These are phyloP conservation scores for Chymomyza costata DNA, from an alignment of 1,140 invertebrate species.

Conservation along the genomic window DNA sequence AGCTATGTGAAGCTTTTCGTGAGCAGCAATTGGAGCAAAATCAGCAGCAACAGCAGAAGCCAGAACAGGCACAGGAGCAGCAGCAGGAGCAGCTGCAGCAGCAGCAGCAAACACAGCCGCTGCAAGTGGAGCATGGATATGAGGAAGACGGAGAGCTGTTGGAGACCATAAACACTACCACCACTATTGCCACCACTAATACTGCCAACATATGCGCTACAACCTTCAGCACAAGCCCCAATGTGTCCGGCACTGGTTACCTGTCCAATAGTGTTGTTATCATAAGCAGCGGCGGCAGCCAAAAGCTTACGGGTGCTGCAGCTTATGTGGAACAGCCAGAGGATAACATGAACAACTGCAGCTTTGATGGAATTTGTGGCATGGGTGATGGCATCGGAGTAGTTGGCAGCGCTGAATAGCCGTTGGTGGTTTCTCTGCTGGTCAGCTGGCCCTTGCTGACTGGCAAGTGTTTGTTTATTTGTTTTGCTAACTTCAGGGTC, in stretches of 20 bases:
- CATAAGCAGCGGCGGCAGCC: constrained; percentile 11
- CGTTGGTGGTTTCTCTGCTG: neutral
- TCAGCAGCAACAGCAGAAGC: constrained; percentile 26
- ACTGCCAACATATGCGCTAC: constrained; percentile 46
- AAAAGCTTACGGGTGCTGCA: too few relatives aligned
- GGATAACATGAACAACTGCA: constrained; percentile 9
- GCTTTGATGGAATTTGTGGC: constrained; percentile 28
- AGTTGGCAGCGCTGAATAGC: too few relatives aligned
- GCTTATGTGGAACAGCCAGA: too few relatives aligned
- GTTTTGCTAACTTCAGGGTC: constrained; percentile 6
- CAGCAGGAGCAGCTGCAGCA: constrained; percentile 7
- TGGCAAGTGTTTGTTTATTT: constrained; percentile 6
- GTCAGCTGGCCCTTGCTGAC: neutral
- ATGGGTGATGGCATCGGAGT: constrained; percentile 46
- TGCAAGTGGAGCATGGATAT: neutral
- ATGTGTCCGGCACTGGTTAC: constrained; percentile 1
- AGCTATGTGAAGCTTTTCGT: neutral
- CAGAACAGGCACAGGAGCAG: constrained; percentile 12
- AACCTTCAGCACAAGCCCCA: constrained; percentile 27
- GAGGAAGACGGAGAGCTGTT: constrained; percentile 49
- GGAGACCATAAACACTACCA: constrained; percentile 50
- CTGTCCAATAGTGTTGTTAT: neutral
- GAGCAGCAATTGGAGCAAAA: constrained; percentile 21
- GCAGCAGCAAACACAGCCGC: neutral
- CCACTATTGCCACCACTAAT: constrained; percentile 44